A percentile compares a stretch with the other conserved stretches of the same genome.
These are phyloP conservation scores for Cherax destructor DNA, from an alignment of 1,140 invertebrate species.

Conservation along the genomic window DNA sequence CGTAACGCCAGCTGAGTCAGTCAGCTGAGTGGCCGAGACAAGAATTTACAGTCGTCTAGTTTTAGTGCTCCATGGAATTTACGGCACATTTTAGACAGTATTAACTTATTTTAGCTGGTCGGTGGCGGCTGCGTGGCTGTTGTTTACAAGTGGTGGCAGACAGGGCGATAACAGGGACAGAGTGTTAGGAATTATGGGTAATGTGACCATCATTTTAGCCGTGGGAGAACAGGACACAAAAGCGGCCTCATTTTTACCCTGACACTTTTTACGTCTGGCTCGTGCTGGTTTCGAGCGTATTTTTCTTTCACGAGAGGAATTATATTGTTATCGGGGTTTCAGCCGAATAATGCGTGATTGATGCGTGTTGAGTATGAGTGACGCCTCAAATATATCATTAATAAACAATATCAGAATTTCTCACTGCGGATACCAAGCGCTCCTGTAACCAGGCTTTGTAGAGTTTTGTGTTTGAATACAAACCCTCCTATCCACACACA, in stretches of 20 bases:
- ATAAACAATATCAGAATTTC: no score
- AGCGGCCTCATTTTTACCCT: neutral
- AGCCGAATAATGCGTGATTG: no score
- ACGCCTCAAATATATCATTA: no score
- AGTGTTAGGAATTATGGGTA: conserved; percentile 1
- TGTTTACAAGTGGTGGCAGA: neutral
- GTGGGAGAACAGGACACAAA: neutral
- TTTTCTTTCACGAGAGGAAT: neutral
- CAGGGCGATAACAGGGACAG: neutral
- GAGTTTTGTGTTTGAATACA: no score
- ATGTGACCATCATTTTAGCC: neutral
- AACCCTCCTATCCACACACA: no score
- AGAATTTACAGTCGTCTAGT: neutral
- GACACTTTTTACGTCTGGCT: neutral
- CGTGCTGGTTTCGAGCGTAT: neutral
- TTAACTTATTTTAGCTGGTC: neutral
- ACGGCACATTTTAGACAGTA: neutral
- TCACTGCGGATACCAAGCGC: no score
- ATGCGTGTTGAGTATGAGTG: no score
- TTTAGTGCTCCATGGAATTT: neutral
- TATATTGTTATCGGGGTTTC: neutral
- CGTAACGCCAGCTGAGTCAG: neutral
- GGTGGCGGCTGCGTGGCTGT: neutral
- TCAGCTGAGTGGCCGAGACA: neutral
- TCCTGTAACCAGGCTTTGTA: no score